Conservation (phyloP, 2,888 invertebrate species). For the Cerastoderma edule region DNA sequence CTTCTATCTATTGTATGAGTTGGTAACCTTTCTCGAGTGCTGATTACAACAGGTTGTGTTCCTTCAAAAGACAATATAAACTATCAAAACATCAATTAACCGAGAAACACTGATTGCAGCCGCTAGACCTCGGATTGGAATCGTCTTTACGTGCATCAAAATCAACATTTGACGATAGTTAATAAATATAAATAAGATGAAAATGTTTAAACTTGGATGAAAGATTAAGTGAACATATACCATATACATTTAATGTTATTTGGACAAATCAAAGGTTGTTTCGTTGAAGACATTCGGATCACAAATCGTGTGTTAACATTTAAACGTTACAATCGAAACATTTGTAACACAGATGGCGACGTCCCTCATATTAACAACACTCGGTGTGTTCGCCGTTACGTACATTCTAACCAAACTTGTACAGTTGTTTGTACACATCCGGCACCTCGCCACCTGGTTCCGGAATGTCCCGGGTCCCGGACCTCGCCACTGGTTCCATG, state of each 20-base stretch:
- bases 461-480: conserved; percentile 43
- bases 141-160: not conserved
- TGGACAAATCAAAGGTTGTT: not conserved
- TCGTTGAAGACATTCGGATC: not conserved
- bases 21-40: too few species aligned
- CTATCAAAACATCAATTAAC: too few species aligned
- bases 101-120: not conserved
- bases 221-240: too few species aligned
- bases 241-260: too few species aligned
- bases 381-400: conserved; percentile 20
- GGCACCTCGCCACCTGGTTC: conserved; percentile 30
- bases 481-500: conserved; percentile 55
- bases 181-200: not conserved
- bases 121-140: not conserved
- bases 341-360: not conserved
- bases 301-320: not conserved
- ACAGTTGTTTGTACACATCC: conserved; percentile 12
- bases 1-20: too few species aligned
- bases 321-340: not conserved
- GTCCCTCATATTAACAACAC: conserved; percentile 22
- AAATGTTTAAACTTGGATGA: too few species aligned
- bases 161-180: not conserved
- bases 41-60: too few species aligned
- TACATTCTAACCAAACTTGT: conserved; percentile 31
- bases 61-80: too few species aligned